Conservation (phyloP, 2,888 invertebrate genomes). For the Pyrrhosoma nymphula region DNA sequence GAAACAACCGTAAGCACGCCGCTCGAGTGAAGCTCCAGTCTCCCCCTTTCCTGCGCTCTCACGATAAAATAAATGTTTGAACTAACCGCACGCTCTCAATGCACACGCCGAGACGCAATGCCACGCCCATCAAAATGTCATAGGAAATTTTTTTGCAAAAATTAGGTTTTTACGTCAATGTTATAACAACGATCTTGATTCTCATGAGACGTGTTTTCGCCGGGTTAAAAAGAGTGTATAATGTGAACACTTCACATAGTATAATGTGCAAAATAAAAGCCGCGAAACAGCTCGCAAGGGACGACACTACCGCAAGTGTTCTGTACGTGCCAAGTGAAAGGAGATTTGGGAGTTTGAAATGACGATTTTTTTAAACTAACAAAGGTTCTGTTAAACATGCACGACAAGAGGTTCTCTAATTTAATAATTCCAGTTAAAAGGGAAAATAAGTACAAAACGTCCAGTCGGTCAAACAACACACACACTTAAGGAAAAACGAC, state of each 20-base stretch:
- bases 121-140: not conserved
- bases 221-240: not conserved
- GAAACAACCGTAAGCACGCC: conserved; percentile 27
- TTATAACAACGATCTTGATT: conserved; percentile 11
- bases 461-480: not conserved
- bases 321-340: not conserved
- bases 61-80: conserved; percentile 9
- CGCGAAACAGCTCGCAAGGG: not conserved
- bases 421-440: not conserved
- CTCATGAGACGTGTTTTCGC: not conserved
- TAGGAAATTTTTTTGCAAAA: not conserved
- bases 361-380: not conserved
- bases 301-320: not conserved
- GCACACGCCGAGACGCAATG: not conserved
- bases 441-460: not conserved
- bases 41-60: not conserved
- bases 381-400: not conserved
- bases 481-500: not conserved
- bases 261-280: not conserved
- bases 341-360: not conserved
- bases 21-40: not conserved
- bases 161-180: not conserved
- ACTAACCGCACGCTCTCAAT: not conserved
- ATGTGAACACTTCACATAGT: not conserved
- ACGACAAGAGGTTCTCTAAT: not conserved